Conservation (phyloP, 1,140 invertebrate genomes). For the Lethrus apterus region DNA sequence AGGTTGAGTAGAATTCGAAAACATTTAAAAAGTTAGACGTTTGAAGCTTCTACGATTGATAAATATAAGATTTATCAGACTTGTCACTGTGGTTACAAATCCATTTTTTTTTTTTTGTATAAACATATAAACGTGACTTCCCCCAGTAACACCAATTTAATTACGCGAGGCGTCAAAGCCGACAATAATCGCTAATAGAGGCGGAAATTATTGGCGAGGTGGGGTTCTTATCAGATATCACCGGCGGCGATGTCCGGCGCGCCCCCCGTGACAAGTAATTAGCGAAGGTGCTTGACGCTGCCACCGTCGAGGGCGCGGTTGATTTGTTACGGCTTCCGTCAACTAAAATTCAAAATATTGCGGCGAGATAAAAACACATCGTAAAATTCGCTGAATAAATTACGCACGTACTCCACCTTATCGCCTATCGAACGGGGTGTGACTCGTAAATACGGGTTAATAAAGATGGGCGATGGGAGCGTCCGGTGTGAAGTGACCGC, state of each 20-base stretch:
- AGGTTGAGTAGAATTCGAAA: too few relatives aligned
- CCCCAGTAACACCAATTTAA: too few relatives aligned
- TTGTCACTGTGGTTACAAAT: too few relatives aligned
- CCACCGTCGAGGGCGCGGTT: conserved; percentile 23
- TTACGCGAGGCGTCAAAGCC: too few relatives aligned
- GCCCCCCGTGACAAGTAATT: conserved; percentile 26
- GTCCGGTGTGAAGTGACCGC: conserved; percentile 21
- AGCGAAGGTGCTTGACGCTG: conserved; percentile 27
- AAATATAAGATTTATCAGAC: too few relatives aligned
- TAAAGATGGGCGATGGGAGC: conserved; percentile 21
- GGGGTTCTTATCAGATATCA: conserved; percentile 19
- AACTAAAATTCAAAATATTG: conserved; percentile 23
- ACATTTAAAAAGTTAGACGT: too few relatives aligned
- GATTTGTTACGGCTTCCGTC: conserved; percentile 27
- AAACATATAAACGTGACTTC: too few relatives aligned
- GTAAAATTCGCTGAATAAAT: conserved; percentile 26
- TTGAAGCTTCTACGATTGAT: too few relatives aligned
- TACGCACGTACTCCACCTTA: conserved; percentile 20
- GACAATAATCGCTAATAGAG: conserved; percentile 12
- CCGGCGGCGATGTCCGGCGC: conserved; percentile 17
- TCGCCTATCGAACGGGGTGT: conserved; percentile 26
- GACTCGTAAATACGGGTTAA: conserved; percentile 28
- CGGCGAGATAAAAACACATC: conserved; percentile 27
- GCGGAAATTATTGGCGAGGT: conserved; percentile 12
- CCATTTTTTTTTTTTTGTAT: too few relatives aligned